Evolutionary conservation across 2,888 invertebrate species (phyloP), one percentile per base, ranked within the genome.

Genomic region (Heliconius cydno): DNA sequence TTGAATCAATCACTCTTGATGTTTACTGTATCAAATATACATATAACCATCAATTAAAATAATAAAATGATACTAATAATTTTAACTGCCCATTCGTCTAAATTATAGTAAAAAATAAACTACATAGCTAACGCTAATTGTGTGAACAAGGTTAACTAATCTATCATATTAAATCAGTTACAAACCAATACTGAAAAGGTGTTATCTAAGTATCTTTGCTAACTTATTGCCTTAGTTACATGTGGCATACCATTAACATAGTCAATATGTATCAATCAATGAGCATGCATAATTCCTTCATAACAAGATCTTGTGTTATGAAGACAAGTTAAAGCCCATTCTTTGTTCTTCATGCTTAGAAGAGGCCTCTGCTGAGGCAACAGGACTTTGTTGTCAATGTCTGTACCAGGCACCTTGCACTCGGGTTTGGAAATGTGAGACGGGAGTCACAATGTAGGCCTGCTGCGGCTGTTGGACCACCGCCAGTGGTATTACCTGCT

Each of bases 401-500:
- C 95, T 88, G 88, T 95, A 95, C 95, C 95, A 95, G 80, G 96
- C 94, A 82, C 96, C 96, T 86, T 96, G 96, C 81, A 96, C 96
- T 80, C 96, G 95, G 79, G 96, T 96, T 84, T 96, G 95, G 89
- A 96, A 94, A 90, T 96, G 96, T 38, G 96, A 96, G 46, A 96
- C 96, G 3, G 96, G 96, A 3, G 96, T 96, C 13, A 96, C 96
- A 81, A 96, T 94, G 88, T 96, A 96, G 0, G 96, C 95, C 85
- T 96, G 96, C 86, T 96, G 96, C 72, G 96, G 96, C 83, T 96
- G 96, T 82, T 95, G 96, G 1, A 96, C 96, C 41, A 96, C 96
- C 15, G 96, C 96, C 57, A 96, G 87, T 0, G 96, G 96, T 82
- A 96, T 96, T 10, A 96, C 96, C 88, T 96, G 96, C 84, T 96